Evolutionary conservation across 1,140 invertebrate species (phyloP), one percentile per base, ranked within the genome.

Genomic region (Paraescarpia echinospica): DNA sequence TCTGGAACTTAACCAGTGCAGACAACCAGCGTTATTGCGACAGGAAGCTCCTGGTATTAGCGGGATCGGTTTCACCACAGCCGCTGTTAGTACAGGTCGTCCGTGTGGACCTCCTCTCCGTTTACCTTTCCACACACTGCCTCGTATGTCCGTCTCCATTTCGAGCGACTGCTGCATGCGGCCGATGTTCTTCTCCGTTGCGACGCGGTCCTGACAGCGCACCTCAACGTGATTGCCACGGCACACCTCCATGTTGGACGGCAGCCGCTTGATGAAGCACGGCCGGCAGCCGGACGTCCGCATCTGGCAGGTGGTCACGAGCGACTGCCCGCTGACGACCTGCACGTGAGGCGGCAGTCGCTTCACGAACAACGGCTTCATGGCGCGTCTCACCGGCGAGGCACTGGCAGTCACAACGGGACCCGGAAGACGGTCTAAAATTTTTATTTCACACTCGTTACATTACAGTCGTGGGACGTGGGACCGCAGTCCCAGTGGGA

Each of bases 301-400:
- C n/a, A 33, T 34, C 33, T 34, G 48, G 34, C 91, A 91, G 12
- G 41, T 41, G 8, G 41, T 59, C 34, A 35, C 48, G 22, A 91
- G 33, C 35, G 35, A 48, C 35, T 91, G 51, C 77, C 93, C 93
- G 22, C 34, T n/a, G 27, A 34, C 33, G 34, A 92, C 48, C 89
- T 93, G 51, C 33, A 93, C 89, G 35, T 91, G 89, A 34, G 88
- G 34, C 14, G 93, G 93, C 48, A 93, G 92, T 34, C 35, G 90
- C 92, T 92, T 93, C 18, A 93, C 88, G 88, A 93, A 93, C 41
- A 89, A 89, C 41, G 93, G 93, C 51, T 93, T 93, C 41, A 59
- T 35, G 14, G 91, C 93, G n/a, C 92, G 89, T 33, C 90, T 34
- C 6, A 88, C 92, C 34, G 51, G 34, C 12, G 91, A 27, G 2